These are phyloP conservation scores for Globodera rostochiensis DNA, from an alignment of 1,140 invertebrate species.

Conservation along the genomic window DNA sequence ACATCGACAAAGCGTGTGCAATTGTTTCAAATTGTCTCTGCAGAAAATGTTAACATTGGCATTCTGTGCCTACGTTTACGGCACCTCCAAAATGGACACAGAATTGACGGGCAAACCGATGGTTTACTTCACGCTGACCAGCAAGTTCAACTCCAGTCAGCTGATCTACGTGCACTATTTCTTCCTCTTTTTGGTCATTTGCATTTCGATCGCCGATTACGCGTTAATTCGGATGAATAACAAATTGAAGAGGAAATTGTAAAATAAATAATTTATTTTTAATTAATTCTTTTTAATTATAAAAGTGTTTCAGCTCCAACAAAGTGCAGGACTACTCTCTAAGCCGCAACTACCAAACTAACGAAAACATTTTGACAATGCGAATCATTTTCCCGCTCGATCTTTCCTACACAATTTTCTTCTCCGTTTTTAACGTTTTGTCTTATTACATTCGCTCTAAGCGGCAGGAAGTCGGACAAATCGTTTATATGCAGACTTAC, in stretches of 20 bases:
- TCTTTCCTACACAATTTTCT: conserved; percentile 19
- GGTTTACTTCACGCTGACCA: conserved; percentile 17
- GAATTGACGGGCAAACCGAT: too few species aligned
- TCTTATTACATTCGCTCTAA: conserved; percentile 11
- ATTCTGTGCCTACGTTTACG: neutral
- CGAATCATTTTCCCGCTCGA: conserved; percentile 27
- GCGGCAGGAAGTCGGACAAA: neutral
- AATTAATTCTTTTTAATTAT: too few species aligned
- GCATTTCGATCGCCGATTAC: conserved; percentile 24
- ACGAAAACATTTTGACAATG: conserved; percentile 26
- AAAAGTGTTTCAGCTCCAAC: conserved; percentile 8
- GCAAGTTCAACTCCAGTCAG: neutral
- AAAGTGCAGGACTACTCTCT: neutral
- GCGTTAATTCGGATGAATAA: conserved; percentile 7
- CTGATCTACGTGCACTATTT: conserved; percentile 1
- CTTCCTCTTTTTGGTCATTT: conserved; percentile 18
- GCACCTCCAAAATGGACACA: too few species aligned
- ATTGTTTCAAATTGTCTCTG: neutral
- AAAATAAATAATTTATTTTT: neutral
- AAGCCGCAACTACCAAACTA: conserved; percentile 17
- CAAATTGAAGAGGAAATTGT: conserved; percentile 17
- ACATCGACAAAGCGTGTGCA: neutral
- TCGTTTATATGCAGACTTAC: conserved; percentile 7
- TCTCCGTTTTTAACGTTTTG: conserved; percentile 9
- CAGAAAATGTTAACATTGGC: neutral